Base-by-base conservation (phyloP, 2,888 invertebrate species). In the Eupeodes luniger region DNA sequence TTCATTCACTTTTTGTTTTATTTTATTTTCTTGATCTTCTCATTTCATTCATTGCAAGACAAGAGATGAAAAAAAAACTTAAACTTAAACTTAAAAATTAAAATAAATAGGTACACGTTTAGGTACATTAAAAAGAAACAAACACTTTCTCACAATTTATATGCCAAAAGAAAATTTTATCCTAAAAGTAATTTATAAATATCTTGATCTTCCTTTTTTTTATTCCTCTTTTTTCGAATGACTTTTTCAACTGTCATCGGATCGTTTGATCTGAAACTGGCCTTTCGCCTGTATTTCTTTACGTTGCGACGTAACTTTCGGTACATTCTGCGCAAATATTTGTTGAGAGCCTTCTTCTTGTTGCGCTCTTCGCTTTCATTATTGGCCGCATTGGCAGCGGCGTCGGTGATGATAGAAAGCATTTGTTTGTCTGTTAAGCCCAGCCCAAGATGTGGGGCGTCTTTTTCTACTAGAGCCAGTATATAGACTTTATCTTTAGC, bases 281-380 rank as follows among this genome's bases (percentile, higher is more conserved):
- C 85, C 14, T 51, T 49, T 59, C 75, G 74, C 61, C 81, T 85
- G 57, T 62, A 77, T 62, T 84, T 87, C 53, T 47, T 87, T 4
- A 76, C 77, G 10, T 12, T 70, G 10, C 81, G 81, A 27, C 85
- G 88, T 36, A 85, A 78, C 74, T 85, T 84, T 75, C 85, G 85
- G 40, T 62, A 70, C 53, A 85, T 78, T 66, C 55, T 85, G 6
- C 85, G 85, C 9, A 85, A 61, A 62, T 85, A 88, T 66, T 16
- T 77, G 40, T 88, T 75, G 69, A 49, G 85, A 75, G 9, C 61
- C 57, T 72, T 72, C 34, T 72, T 75, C 27, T 61, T 81, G 49
- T 51, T 49, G 27, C 86, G 78, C 10, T 57, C 86, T 69, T 86
- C 82, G 53, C 69, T 74, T 66, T 57, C 61, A 27, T 78, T 55